Percentiles rank a stretch among this genome's conserved stretches.
Conservation (phyloP, 2,797 vertebrate species). For the Pangasius larnaudii region DNA sequence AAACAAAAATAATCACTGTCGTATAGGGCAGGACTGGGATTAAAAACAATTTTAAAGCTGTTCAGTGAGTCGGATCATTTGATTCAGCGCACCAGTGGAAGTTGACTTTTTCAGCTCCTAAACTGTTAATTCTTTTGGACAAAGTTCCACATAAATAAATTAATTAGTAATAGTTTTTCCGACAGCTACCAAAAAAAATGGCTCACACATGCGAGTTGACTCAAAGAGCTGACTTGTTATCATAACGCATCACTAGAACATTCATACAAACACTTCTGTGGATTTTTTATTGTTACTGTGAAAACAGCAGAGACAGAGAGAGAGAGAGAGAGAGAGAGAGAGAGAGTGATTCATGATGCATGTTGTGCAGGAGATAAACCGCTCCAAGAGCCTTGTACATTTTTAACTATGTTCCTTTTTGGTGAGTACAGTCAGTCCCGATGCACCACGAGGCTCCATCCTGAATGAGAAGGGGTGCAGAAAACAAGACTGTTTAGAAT, state of each 20-base stretch:
- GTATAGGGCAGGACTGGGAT: not conserved
- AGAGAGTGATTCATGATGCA: constrained; percentile 2
- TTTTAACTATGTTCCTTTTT: constrained; percentile 42
- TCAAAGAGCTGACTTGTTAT: not conserved
- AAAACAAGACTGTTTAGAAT: not conserved
- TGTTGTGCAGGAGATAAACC: not conserved
- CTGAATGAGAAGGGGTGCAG: constrained; percentile 13
- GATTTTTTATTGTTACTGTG: constrained; percentile 48
- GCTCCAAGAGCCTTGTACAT: constrained; percentile 30
- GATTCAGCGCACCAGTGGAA: not conserved
- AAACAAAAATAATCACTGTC: not conserved
- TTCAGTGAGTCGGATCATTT: not conserved
- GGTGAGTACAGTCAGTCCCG: constrained; percentile 33
- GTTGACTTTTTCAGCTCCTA: not conserved
- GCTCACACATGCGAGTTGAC: not conserved
- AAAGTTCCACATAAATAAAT: no score
- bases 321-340: constrained; percentile 13
- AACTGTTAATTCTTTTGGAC: not conserved
- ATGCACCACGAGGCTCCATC: constrained; percentile 45
- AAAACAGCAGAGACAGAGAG: constrained; percentile 42
- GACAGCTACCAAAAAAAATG: not conserved
- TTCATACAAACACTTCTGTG: constrained; percentile 14
- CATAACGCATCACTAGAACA: constrained; percentile 5
- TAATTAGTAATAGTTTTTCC: not conserved
- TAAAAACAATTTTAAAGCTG: not conserved